Base-by-base conservation (phyloP, 2,888 invertebrate species). In the Synanthedon tipuliformis region DNA sequence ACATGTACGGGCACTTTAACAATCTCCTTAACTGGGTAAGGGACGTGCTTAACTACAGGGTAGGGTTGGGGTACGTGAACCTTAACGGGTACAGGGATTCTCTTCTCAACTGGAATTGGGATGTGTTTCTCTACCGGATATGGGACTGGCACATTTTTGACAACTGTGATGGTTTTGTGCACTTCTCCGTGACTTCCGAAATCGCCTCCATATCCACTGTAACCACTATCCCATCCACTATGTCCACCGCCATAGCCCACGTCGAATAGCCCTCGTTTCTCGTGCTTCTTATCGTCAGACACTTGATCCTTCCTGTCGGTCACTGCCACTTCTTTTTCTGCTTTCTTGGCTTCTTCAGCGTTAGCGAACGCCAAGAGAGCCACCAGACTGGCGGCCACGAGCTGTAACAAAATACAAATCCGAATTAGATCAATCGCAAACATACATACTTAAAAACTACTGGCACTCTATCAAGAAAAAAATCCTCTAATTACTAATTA, bases 111-210 rank as follows among this genome's bases (percentile, higher is more conserved):
- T 2, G 93, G 92, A 64, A 89, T 89, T 51, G 92, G 92, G 53
- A 93, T 89, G 64, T 89, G 91, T 62, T 90, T 92, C 66, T 92
- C 92, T 54, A 94, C 94, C 53, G 91, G 93, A 71, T 92, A 92
- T 50, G 92, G 92, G 50, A 90, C 90, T 40, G 92, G 90, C 51
- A 93, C 90, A 59, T 91, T 93, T 81, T 93, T 93, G 61, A 93
- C 90, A 34, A 95, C 90, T 11, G 94, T 93, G 59, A 93, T 74
- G 50, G 91, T 91, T 69, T 92, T 93, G 66, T 92, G 89, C 16
- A 88, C 76, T 61, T 91, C 89, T 54, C 89, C 88, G 58, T 89
- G 85, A 5, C 81, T 72, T 50, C 74, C 73, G 48, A 81, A 82
- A 45, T 76, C 78, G 50, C 68, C 76, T 48, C 69, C 64, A 51